These are phyloP conservation scores for Caenorhabditis elegans DNA, from an alignment of 1,140 invertebrate species.

Conservation along the genomic window DNA sequence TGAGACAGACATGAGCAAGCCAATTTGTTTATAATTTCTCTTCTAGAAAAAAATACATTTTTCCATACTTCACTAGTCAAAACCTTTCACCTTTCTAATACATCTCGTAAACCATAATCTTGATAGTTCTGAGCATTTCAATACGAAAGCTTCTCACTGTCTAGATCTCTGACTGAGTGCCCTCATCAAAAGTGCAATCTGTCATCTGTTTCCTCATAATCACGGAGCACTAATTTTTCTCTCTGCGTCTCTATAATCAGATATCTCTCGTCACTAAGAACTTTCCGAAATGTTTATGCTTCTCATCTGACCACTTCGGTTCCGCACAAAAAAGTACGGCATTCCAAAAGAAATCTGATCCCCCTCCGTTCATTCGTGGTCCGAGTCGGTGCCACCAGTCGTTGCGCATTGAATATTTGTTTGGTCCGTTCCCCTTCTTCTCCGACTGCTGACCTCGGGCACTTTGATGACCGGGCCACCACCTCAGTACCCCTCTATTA, in stretches of 20 bases:
- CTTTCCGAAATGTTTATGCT: constrained; percentile 17
- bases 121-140: too few species aligned
- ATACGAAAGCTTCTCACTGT: too few species aligned
- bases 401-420: constrained; percentile 25
- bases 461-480: neutral
- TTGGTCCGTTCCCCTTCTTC: constrained; percentile 12
- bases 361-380: neutral
- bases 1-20: too few species aligned
- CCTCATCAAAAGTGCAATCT: too few species aligned
- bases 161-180: too few species aligned
- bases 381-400: neutral
- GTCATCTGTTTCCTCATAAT: too few species aligned
- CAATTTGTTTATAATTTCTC: too few species aligned
- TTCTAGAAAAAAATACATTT: too few species aligned
- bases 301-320: neutral
- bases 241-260: neutral
- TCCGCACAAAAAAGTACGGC: neutral
- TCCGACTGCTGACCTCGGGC: constrained; percentile 24
- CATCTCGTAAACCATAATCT: too few species aligned
- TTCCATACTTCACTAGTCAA: too few species aligned
- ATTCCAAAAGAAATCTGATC: constrained; percentile 11
- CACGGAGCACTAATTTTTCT: too few species aligned
- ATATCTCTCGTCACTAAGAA: neutral
- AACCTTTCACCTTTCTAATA: too few species aligned
- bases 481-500: neutral